A percentile compares a stretch with the other conserved stretches of the same genome.
Conservation (phyloP, 64 coral and sea anemone species). For the Montipora capricornis region DNA sequence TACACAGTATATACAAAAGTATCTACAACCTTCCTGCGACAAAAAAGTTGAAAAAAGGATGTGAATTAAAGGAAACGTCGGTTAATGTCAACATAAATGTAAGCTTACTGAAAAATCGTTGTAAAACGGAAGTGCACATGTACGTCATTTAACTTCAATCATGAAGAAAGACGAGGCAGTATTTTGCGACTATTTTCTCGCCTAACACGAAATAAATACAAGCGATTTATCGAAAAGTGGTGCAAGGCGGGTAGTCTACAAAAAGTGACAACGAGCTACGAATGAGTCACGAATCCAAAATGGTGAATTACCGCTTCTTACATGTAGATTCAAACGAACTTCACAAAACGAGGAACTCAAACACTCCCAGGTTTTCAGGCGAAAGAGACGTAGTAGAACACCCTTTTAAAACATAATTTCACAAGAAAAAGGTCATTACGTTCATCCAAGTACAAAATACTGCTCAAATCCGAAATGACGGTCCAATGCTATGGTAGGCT, state of each 20-base stretch:
- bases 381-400: not conserved
- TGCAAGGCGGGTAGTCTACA: constrained; percentile 4
- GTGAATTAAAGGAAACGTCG: not conserved
- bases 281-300: constrained; percentile 61
- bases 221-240: not conserved
- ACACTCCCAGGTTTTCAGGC: not conserved
- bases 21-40: constrained; percentile 89
- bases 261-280: constrained; percentile 44
- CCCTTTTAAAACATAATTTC: not conserved
- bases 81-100: not conserved
- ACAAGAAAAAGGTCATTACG: not conserved
- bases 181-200: not conserved
- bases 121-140: constrained; percentile 26
- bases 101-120: not conserved
- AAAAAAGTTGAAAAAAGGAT: not conserved
- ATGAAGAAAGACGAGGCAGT: not conserved
- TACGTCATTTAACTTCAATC: constrained; percentile 24
- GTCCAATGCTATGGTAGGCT: constrained; percentile 8
- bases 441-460: not conserved
- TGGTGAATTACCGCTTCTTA: constrained; percentile 35
- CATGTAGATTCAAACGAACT: not conserved
- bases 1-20: constrained; percentile 95
- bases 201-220: not conserved
- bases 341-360: not conserved
- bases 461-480: constrained; percentile 12